phyloP scores from a whole-genome alignment of 2,113 vertebrate genomes.

The Abramis brama region DNA sequence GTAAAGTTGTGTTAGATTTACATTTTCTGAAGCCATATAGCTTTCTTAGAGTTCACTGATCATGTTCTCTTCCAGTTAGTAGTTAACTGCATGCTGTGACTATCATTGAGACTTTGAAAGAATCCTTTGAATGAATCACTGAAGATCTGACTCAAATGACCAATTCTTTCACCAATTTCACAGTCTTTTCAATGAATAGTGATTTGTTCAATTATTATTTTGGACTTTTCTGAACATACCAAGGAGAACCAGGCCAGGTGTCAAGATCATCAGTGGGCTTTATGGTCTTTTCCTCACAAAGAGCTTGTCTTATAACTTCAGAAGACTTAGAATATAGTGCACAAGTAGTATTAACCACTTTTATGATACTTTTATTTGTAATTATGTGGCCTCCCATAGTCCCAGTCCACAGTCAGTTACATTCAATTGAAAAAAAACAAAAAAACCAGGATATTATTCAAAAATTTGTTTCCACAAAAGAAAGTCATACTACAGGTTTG shows the following conservation, averaged over 20 bases:
- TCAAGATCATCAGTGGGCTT: not conserved
- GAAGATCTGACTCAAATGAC: not conserved
- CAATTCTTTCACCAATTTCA: not conserved
- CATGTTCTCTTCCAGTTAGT: not conserved
- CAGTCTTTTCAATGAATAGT: not conserved
- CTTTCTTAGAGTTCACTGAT: not conserved
- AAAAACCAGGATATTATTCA: not conserved
- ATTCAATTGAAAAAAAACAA: not conserved
- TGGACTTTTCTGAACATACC: not conserved
- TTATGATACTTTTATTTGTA: not conserved
- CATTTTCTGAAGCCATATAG: not conserved
- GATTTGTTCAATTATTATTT: not conserved
- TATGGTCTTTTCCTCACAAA: not conserved
- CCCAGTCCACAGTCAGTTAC: not conserved
- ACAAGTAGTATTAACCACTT: not conserved
- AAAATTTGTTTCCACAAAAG: not conserved
- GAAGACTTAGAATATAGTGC: not conserved
- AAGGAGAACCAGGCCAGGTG: not conserved
- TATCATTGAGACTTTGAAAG: not conserved
- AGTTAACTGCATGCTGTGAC: not conserved
- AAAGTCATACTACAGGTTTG: not conserved
- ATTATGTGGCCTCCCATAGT: not conserved
- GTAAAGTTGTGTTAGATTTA: not conserved
- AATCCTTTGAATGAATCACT: not conserved
- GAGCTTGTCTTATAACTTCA: not conserved